Percentiles rank a stretch among this genome's conserved stretches.
These are phyloP conservation scores for Dasysyrphus tricinctus DNA, from an alignment of 2,888 invertebrate genomes.

Conservation along the genomic window DNA sequence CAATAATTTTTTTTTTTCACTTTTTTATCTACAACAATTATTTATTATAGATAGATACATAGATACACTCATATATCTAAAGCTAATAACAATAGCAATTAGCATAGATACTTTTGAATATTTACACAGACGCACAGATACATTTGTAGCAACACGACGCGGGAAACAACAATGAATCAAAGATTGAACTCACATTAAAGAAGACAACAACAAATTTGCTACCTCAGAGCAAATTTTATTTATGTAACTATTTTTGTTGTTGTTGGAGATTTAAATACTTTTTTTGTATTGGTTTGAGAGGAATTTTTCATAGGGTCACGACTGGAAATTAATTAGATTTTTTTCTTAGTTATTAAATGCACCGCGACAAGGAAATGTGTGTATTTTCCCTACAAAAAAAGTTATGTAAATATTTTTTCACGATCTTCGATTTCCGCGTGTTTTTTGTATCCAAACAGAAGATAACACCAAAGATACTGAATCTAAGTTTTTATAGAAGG, in stretches of 20 bases:
- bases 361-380: constrained; percentile 9
- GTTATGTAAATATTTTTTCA: constrained; percentile 30
- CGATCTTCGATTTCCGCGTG: constrained; percentile 41
- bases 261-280: constrained; percentile 12
- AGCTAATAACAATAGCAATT: constrained; percentile 46
- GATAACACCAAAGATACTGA: constrained; percentile 41
- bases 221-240: constrained; percentile 44
- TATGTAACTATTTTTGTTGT: constrained; percentile 49
- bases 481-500: constrained; percentile 7
- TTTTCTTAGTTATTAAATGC: constrained; percentile 18
- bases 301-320: constrained; percentile 31
- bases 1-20: constrained; percentile 1
- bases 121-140: constrained; percentile 32
- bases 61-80: constrained; percentile 7
- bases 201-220: constrained; percentile 33
- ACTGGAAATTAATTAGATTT: constrained; percentile 41
- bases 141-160: constrained; percentile 20
- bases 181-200: constrained; percentile 38
- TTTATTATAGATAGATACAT: constrained; percentile 2
- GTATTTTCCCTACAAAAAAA: neutral
- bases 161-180: constrained; percentile 47
- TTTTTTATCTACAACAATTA: constrained; percentile 24
- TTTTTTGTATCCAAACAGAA: constrained; percentile 35
- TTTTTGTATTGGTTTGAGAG: neutral
- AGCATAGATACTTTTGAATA: constrained; percentile 49